Base-by-base conservation (phyloP, 2,888 invertebrate species). In the Nomada fabriciana region DNA sequence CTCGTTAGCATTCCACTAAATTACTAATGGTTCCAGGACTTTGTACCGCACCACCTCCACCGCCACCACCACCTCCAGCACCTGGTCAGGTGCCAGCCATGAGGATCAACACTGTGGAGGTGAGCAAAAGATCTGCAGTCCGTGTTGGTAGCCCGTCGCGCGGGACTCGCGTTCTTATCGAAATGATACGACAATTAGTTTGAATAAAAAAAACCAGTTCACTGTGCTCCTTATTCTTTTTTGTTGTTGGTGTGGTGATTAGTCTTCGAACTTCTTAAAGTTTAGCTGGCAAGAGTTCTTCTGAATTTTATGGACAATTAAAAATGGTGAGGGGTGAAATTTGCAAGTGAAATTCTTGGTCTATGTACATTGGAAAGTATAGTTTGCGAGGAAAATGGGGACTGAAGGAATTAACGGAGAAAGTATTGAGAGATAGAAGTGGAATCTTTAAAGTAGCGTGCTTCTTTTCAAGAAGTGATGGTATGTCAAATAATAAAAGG, bases 21-120 rank as follows among this genome's bases (percentile, higher is more conserved):
- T 67, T 67, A 61, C 72, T 71, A 83, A 82, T 78, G 76, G 79
- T 90, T 90, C 85, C 88, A 91, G 93, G 91, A 86, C 89, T 91
- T 84, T 89, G 89, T 88, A 86, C 90, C 86, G 91, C 92, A 83
- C 94, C 95, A 78, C 94, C 95, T 69, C 95, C 95, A 80, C 95
- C 95, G 71, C 95, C 95, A 2, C 95, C 95, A 59, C 95, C 96
- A 9, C 94, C 95, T 75, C 95, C 95, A 52, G 94, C 88, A 87
- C 94, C 93, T 91, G 95, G 94, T 91, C 95, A 93, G 83, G 92
- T 95, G 90, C 95, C 95, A 82, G 89, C 94, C 72, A 92, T 94
- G 83, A 94, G 94, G 89, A 94, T 95, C 88, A 94, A 91, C 91
- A 94, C 95, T 74, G 90, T 90, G 50, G 95, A 95, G 94, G 95